These are phyloP conservation scores for Polydesmus complanatus DNA, from an alignment of 2,888 invertebrate genomes.

Conservation along the genomic window DNA sequence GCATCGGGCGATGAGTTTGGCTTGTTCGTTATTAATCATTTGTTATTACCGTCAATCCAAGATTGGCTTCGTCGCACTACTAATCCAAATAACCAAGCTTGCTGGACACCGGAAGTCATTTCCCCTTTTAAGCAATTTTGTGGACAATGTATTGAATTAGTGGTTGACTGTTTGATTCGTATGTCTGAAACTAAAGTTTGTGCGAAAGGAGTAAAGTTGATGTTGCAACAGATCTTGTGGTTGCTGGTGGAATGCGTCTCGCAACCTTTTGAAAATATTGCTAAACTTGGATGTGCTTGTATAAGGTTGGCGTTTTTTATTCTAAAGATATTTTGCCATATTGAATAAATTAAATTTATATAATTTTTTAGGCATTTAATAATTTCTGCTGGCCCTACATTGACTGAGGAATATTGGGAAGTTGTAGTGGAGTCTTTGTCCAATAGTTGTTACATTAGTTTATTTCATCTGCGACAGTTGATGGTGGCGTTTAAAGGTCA, in stretches of 20 bases:
- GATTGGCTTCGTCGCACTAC: slow-evolving; percentile 65
- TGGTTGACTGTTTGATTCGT: slow-evolving; percentile 60
- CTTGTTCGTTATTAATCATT: slow-evolving; percentile 78
- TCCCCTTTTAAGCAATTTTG: slow-evolving; percentile 90
- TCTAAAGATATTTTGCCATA: not conserved
- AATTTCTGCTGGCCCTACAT: slow-evolving; percentile 55
- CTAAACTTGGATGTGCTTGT: slow-evolving; percentile 81
- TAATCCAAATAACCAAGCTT: slow-evolving; percentile 41
- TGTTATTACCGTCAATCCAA: slow-evolving; percentile 81
- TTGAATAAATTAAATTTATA: not conserved
- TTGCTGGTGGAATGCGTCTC: slow-evolving; percentile 82
- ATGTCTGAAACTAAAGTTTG: not conserved
- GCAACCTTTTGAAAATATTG: slow-evolving; percentile 77
- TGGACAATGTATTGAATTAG: slow-evolving; percentile 78
- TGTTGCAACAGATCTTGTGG: slow-evolving; percentile 68
- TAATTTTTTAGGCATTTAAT: slow-evolving; percentile 36
- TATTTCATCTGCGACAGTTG: slow-evolving; percentile 72
- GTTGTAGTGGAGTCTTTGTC: slow-evolving; percentile 67
- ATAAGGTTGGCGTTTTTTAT: too few relatives aligned
- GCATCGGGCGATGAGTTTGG: slow-evolving; percentile 78
- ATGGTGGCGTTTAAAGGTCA: slow-evolving; percentile 79
- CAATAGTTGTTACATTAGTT: slow-evolving; percentile 60
- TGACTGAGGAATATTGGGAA: slow-evolving; percentile 74
- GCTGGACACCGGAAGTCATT: slow-evolving; percentile 55
- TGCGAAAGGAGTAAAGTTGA: slow-evolving; percentile 42